Evolutionary conservation across 2,113 vertebrate genomes (phyloP).

Genomic region (Herpetotheres cachinnans): DNA sequence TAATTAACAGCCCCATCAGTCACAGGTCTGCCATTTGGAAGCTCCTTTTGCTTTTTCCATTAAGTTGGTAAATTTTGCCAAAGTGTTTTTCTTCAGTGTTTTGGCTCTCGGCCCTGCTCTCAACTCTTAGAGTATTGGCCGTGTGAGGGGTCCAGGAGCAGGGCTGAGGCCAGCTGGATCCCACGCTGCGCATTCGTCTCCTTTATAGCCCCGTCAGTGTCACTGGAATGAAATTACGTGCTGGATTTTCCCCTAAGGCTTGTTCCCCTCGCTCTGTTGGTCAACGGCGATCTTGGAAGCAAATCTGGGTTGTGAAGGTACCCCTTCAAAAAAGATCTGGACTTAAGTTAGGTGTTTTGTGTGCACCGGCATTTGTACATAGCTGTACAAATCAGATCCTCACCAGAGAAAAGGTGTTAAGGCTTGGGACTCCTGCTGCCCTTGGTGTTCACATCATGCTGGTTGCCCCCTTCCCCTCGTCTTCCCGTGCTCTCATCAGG

Average conservation of each 20-base stretch:
- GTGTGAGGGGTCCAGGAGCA: neutral
- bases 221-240: slow-evolving; percentile 25
- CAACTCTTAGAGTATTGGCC: neutral
- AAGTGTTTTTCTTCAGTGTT: slow-evolving; percentile 51
- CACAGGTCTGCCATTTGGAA: slow-evolving; percentile 55
- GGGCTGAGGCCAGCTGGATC: slow-evolving; percentile 53
- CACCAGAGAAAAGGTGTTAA: neutral
- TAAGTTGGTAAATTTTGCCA: slow-evolving; percentile 58
- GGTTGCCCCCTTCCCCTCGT: neutral
- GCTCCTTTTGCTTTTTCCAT: slow-evolving; percentile 66
- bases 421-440: neutral
- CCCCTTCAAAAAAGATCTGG: neutral
- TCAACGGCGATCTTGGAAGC: neutral
- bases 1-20: slow-evolving; percentile 56
- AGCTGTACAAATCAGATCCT: neutral
- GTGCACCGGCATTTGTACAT: neutral
- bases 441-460: neutral
- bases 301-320: neutral
- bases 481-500: accelerated
- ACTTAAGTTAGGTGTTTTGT: neutral
- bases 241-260: slow-evolving; percentile 1
- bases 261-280: neutral
- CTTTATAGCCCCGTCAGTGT: neutral
- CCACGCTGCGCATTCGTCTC: neutral
- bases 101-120: neutral